Base-by-base conservation (phyloP, 2,797 vertebrate species). In the Acipenser ruthenus region DNA sequence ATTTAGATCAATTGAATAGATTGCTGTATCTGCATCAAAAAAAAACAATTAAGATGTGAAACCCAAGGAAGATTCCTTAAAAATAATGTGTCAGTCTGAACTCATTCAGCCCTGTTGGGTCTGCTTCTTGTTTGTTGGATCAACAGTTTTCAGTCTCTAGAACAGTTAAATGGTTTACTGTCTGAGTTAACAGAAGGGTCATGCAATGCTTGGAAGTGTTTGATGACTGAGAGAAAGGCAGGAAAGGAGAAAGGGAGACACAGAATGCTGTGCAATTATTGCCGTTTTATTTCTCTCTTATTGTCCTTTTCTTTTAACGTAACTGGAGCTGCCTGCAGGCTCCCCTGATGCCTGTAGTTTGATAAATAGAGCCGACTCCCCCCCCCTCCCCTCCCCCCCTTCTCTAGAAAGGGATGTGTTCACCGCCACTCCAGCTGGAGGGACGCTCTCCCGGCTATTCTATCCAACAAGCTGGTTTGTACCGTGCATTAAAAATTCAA, bases 381-480 rank as follows among this genome's bases (percentile, higher is more conserved):
- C 71, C 70, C 70, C 53, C 2, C 23, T 23, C 23, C 23, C 23
- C 68, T 71, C 67, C 2, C 23, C 23, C 23, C 23, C 23, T 68
- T 71, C 67, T 68, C 72, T 61, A 52, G 50, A 67, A 61, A 61
- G 60, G 62, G 50, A 48, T 70, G 73, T 73, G 74, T 79, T 80
- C 68, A 65, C 51, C 70, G 68, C 66, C 71, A 73, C 48, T 81
- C 70, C 76, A 69, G 75, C 50, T 67, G 79, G 75, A 72, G 77
- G 77, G 71, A 69, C 71, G 66, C 12, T 63, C 65, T 73, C 51
- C 8, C 65, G 75, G 70, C 78, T 72, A 80, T 78, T 81, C 75
- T 78, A 74, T 77, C 78, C 80, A 69, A 73, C 82, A 87, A 87
- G 81, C 84, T 86, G 85, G 80, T 80, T 73, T 74, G 73, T 78